These are phyloP conservation scores for Trachymyrmex cornetzi DNA, from an alignment of 1,140 invertebrate genomes.

Conservation along the genomic window DNA sequence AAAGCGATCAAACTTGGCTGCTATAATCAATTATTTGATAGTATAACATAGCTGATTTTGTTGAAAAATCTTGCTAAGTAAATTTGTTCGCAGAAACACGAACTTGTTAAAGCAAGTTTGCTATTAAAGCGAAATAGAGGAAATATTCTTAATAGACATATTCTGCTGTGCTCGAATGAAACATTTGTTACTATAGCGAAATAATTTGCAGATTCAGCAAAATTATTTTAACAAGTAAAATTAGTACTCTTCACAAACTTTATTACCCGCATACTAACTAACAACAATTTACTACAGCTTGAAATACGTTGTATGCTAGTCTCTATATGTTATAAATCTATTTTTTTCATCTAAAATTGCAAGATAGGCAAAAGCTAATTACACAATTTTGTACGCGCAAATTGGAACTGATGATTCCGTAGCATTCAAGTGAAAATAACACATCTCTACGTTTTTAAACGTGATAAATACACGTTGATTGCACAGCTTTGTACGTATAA, in stretches of 20 bases:
- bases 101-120: slow-evolving; percentile 10
- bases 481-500: no score
- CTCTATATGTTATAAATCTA: neutral
- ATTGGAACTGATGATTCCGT: slow-evolving; percentile 14
- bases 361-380: neutral
- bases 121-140: neutral
- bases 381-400: neutral
- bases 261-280: neutral
- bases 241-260: neutral
- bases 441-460: neutral
- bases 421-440: slow-evolving; percentile 3
- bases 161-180: neutral
- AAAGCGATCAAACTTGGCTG: slow-evolving; percentile 3
- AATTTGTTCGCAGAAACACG: slow-evolving; percentile 5
- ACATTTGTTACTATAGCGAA: neutral
- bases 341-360: neutral
- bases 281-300: neutral
- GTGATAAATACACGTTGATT: neutral
- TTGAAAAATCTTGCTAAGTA: slow-evolving; percentile 6
- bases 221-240: neutral
- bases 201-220: neutral
- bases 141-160: neutral
- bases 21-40: slow-evolving; percentile 10
- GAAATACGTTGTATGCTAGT: neutral
- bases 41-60: neutral